Percentiles rank a stretch among this genome's conserved stretches.
Conservation (phyloP, 2,797 vertebrate genomes). For the Pantherophis vulpinus region DNA sequence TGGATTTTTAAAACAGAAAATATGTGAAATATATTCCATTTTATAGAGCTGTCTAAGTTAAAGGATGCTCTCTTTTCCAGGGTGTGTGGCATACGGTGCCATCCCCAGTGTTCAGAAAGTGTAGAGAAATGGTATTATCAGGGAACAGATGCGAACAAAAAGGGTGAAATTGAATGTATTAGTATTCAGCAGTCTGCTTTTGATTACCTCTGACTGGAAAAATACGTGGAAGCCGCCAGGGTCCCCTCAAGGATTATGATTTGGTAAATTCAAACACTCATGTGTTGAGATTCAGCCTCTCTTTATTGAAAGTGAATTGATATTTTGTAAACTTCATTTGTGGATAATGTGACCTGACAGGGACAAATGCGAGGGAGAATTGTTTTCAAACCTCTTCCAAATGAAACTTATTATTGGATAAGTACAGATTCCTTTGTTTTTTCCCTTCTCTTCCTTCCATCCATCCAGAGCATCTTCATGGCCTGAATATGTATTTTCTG, state of each 20-base stretch:
- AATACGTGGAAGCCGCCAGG: slow-evolving; percentile 92
- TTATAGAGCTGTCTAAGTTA: slow-evolving; percentile 24
- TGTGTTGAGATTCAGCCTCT: slow-evolving; percentile 80
- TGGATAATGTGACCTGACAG: slow-evolving; percentile 99
- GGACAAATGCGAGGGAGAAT: slow-evolving; percentile 97
- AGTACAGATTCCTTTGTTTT: slow-evolving; percentile 94
- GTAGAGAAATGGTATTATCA: slow-evolving; percentile 79
- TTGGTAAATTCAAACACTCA: slow-evolving; percentile 78
- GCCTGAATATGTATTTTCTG: slow-evolving; percentile 91
- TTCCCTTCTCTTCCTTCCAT: slow-evolving; percentile 55
- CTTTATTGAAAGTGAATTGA: slow-evolving; percentile 99
- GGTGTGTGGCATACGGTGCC: slow-evolving; percentile 32
- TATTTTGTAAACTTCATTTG: slow-evolving; percentile 99
- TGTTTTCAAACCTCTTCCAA: slow-evolving; percentile 97
- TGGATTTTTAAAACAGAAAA: slow-evolving; percentile 50
- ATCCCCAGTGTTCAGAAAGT: slow-evolving; percentile 70
- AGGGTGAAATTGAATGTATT: slow-evolving; percentile 96
- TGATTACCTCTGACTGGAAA: slow-evolving; percentile 97
- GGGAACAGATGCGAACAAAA: slow-evolving; percentile 88
- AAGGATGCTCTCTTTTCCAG: background rate
- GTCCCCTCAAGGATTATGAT: slow-evolving; percentile 88
- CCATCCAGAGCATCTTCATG: slow-evolving; percentile 69
- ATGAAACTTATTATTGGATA: slow-evolving; percentile 99
- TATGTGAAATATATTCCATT: slow-evolving; percentile 51
- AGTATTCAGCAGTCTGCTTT: slow-evolving; percentile 87